phyloP scores from a whole-genome alignment of 2,888 invertebrate species.

The Xestobium rufovillosum region DNA sequence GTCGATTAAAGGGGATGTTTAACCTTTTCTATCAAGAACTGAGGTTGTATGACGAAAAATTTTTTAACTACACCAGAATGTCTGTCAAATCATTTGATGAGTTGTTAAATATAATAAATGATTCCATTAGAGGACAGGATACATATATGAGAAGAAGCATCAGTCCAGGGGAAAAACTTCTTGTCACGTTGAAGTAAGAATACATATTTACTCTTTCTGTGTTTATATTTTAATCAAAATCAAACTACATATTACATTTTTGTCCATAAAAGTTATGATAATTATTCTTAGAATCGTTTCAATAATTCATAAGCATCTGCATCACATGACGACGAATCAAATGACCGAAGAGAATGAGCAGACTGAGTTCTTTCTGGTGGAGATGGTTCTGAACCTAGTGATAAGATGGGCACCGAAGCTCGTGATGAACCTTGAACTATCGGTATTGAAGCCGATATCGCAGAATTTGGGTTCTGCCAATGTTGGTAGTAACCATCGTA shows the following conservation, averaged over 20 bases:
- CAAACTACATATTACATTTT: background rate
- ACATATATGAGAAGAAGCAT: conserved; percentile 2
- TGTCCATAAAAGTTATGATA: background rate
- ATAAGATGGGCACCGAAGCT: background rate
- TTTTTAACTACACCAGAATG: conserved; percentile 2
- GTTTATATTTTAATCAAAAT: background rate
- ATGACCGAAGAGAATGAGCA: background rate
- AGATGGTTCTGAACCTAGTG: conserved; percentile 2
- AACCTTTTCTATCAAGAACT: conserved; percentile 5
- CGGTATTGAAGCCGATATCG: conserved; percentile 2
- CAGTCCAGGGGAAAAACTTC: conserved; percentile 3
- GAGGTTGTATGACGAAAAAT: conserved; percentile 4
- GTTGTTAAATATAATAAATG: conserved; percentile 1
- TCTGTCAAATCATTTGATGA: conserved; percentile 3
- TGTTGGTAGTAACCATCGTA: conserved; percentile 1
- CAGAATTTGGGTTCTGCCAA: conserved; percentile 3
- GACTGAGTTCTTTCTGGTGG: conserved; percentile 2
- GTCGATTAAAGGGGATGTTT: conserved; percentile 1
- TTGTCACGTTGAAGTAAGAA: conserved; percentile 3
- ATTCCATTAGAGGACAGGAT: conserved; percentile 3
- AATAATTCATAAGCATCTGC: no score
- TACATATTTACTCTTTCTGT: conserved; percentile 1
- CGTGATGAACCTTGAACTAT: conserved; percentile 3
- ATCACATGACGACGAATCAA: conserved; percentile 3
- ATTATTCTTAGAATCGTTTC: background rate